Evolutionary conservation across 2,797 vertebrate species (phyloP), one percentile per base, ranked within the genome.

Genomic region (Ceryle rudis): DNA sequence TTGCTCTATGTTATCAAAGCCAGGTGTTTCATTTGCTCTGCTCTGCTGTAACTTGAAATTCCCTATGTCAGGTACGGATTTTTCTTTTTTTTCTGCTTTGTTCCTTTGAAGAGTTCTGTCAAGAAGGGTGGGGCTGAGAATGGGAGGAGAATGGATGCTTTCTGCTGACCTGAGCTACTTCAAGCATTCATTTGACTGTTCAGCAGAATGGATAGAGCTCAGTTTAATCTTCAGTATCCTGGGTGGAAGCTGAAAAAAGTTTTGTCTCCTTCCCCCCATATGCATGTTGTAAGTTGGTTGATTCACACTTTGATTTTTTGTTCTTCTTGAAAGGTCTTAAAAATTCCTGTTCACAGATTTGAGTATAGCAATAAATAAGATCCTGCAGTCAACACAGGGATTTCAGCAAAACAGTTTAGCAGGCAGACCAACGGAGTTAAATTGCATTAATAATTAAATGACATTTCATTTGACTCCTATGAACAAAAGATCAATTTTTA

Each of bases 11-110:
- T 79, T 58, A 69, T 65, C 72, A 84, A 93, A 86, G 19, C 12
- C 35, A 79, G 46, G 82, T 90, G 73, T 89, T 94, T 95, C 31
- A 95, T 96, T 95, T 96, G 86, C 85, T 81, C 25, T 72, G 49
- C 54, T 90, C 87, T 75, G 49, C 42, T 86, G n/a, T 65, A 81
- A 72, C 16, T 92, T 91, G 74, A 72, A 61, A 83, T 95, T 81
- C 57, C 54, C 49, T 81, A 5, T 81, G 61, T 86, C 61, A 52
- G 35, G 16, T 74, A 72, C 33, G 37, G 72, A 3, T 66, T 74
- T 70, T 78, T 28, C 5, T 37, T 6, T 33, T 58, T 47, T 57
- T 75, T 21, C 39, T 74, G 10, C 54, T 83, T 78, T 95, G 21
- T 11, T 86, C 14, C 13, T 77, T 51, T 37, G 51, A 80, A 33